Conservation (phyloP, 2,113 vertebrate species). For the Otocyon megalotis region DNA sequence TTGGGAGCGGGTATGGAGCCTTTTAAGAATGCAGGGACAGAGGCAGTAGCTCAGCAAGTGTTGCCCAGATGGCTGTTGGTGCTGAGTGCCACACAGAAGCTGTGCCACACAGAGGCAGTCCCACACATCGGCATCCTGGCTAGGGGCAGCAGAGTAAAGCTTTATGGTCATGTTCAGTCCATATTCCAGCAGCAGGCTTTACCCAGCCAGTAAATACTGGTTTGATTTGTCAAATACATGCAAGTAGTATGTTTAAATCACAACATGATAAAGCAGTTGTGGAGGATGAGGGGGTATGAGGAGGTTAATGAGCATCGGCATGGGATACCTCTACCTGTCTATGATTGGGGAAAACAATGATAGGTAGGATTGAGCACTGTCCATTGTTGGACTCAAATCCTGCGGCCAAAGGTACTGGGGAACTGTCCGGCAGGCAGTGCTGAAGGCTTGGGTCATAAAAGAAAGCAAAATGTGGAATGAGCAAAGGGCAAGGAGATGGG, state of each 20-base stretch:
- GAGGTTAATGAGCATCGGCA: too few species aligned
- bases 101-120: neutral
- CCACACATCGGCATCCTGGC: neutral
- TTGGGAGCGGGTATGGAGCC: neutral
- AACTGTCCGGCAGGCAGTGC: constrained; percentile 6
- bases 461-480: neutral
- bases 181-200: neutral
- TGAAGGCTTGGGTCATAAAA: neutral
- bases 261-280: neutral
- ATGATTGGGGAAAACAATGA: neutral
- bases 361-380: too few species aligned
- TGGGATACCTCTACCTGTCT: neutral
- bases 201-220: neutral
- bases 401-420: neutral
- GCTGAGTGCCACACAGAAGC: neutral
- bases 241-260: neutral
- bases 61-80: neutral
- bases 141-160: neutral
- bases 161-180: neutral
- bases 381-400: neutral
- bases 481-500: neutral
- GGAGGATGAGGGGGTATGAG: neutral
- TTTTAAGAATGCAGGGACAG: neutral
- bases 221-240: neutral
- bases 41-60: neutral